Evolutionary conservation across 1,140 invertebrate genomes (phyloP), one percentile per base, ranked within the genome.

Genomic region (Oreohelix idahoensis): DNA sequence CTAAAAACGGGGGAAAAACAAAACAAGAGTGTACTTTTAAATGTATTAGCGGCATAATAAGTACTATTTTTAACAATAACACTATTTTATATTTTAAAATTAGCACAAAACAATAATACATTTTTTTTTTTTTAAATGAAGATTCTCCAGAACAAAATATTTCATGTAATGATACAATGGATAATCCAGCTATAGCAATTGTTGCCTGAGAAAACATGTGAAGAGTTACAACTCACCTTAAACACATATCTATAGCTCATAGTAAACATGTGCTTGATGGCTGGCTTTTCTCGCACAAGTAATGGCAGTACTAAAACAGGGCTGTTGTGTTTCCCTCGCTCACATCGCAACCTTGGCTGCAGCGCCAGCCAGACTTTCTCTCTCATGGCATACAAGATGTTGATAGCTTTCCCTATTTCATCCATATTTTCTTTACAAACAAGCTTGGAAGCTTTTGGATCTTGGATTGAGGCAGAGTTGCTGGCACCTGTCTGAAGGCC

Each of bases 301-400:
- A 90, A 63, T 4, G 89, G 88, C 45, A 92, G 81, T 20, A 91
- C 91, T 79, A 92, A 87, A 63, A 92, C 88, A 23, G 91, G 90
- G 71, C 91, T 92, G 79, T 92, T 90, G 53, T 91, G 88, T 75
- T 90, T 86, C 0, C 91, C 91, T 76, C 88, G 88, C 39, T 88
- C 86, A 87, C 90, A 91, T 15, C 87, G 87, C 45, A 92, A 71
- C 38, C 86, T 85, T 0, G 88, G 87, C 69, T 92, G 85, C 49
- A 91, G 73, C 8, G 80, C 77, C 15, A 87, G 74, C 88, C 89
- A 92, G 17, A 91, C 86, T 32, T 83, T 83, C 63, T 92, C 91
- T 58, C 91, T 76, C 0, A 90, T 85, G 26, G 87, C 85, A 45
- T 89, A 84, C 38, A 92, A 71, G 13, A 90, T 77, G 17, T 81